Percentiles rank a stretch among this genome's conserved stretches.
Evolutionary conservation across 2,888 invertebrate genomes (phyloP).

Genomic region (Eupithecia centaureata): DNA sequence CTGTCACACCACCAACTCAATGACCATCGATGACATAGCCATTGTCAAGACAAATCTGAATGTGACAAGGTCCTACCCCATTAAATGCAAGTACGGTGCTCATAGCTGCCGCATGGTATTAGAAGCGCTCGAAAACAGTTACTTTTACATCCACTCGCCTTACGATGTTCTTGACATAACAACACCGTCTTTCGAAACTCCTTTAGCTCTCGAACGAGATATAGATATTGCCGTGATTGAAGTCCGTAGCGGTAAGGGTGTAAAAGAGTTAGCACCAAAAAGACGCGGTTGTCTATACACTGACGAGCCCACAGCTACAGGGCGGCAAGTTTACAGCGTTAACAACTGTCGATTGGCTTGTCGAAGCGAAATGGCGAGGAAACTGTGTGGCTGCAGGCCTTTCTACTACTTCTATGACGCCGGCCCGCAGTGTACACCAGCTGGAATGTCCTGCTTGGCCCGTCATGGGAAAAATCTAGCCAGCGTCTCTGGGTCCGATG

Average conservation of each 20-base stretch:
- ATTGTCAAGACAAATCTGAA: conserved; percentile 55
- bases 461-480: conserved; percentile 51
- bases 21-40: conserved; percentile 76
- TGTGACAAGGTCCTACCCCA: conserved; percentile 53
- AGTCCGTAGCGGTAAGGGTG: conserved; percentile 74
- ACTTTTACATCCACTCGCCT: conserved; percentile 80
- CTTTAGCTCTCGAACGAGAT: conserved; percentile 51
- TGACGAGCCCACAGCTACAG: conserved; percentile 16
- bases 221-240: conserved; percentile 70
- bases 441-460: conserved; percentile 82
- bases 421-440: conserved; percentile 76
- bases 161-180: conserved; percentile 82
- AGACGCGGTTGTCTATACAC: conserved; percentile 82
- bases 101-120: conserved; percentile 63
- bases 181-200: conserved; percentile 57
- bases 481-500: conserved; percentile 48
- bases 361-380: conserved; percentile 75
- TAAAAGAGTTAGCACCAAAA: conserved; percentile 69
- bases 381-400: conserved; percentile 84
- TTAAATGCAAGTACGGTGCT: conserved; percentile 64
- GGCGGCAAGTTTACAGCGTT: conserved; percentile 23
- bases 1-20: conserved; percentile 86
- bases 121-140: conserved; percentile 46
- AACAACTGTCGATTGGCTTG: conserved; percentile 66
- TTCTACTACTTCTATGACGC: conserved; percentile 85